These are phyloP conservation scores for Papilio helenus DNA, from an alignment of 1,140 invertebrate species.

Conservation along the genomic window DNA sequence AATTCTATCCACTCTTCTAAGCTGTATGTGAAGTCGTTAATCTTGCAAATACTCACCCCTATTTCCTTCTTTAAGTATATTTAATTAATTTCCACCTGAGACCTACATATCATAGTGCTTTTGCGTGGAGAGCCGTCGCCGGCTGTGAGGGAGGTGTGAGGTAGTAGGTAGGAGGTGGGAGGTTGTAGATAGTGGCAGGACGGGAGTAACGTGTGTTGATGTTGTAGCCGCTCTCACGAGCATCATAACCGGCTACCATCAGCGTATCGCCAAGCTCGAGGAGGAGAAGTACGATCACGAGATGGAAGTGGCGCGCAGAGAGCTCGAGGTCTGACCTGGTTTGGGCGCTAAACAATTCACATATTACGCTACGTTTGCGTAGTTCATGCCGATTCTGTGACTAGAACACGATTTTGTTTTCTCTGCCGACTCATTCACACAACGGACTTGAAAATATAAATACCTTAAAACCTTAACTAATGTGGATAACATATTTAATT, in stretches of 20 bases:
- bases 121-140: constrained; percentile 45
- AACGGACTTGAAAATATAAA: constrained; percentile 71
- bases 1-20: constrained; percentile 68
- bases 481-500: constrained; percentile 77
- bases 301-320: constrained; percentile 95
- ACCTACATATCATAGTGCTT: constrained; percentile 60
- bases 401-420: constrained; percentile 79
- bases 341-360: constrained; percentile 66
- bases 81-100: constrained; percentile 59
- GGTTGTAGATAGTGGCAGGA: constrained; percentile 41
- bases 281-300: constrained; percentile 98
- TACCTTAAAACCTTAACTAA: constrained; percentile 74
- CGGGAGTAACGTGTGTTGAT: constrained; percentile 80
- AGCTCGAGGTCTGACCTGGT: constrained; percentile 90
- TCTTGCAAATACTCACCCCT: constrained; percentile 65
- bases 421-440: constrained; percentile 71
- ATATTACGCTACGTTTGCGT: constrained; percentile 76
- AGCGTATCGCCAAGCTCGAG: constrained; percentile 93
- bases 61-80: constrained; percentile 61
- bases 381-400: constrained; percentile 79
- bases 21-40: constrained; percentile 63
- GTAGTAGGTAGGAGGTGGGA: constrained; percentile 45
- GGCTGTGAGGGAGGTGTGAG: constrained; percentile 43
- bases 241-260: constrained; percentile 93
- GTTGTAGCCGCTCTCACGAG: constrained; percentile 91